phyloP scores from a whole-genome alignment of 2,888 invertebrate genomes.

The Eustalomyia histrio region DNA sequence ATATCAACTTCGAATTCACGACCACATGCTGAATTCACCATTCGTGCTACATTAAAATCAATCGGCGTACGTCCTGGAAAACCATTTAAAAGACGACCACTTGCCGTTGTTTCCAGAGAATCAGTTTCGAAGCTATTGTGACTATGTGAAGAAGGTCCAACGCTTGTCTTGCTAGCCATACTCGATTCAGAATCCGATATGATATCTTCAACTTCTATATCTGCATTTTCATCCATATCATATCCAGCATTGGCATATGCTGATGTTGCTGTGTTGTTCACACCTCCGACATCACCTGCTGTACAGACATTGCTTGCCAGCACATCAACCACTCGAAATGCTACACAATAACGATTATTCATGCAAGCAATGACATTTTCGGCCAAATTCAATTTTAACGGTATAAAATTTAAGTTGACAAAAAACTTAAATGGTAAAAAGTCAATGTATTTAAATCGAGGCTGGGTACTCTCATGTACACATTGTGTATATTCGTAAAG shows the following conservation, averaged over 20 bases:
- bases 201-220: constrained; percentile 69
- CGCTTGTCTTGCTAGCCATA: constrained; percentile 74
- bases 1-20: constrained; percentile 77
- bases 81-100: constrained; percentile 69
- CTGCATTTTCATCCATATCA: constrained; percentile 54
- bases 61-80: constrained; percentile 75
- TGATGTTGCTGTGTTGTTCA: background rate
- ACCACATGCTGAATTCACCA: constrained; percentile 77
- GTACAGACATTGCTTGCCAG: constrained; percentile 67
- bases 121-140: constrained; percentile 77
- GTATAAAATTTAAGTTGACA: constrained; percentile 83
- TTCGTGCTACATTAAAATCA: constrained; percentile 77
- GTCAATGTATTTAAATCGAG: constrained; percentile 83
- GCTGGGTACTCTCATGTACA: constrained; percentile 84
- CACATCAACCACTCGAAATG: constrained; percentile 82
- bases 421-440: constrained; percentile 85
- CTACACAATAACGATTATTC: constrained; percentile 82
- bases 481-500: constrained; percentile 83
- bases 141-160: constrained; percentile 73
- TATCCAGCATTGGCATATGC: constrained; percentile 66
- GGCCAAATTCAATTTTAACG: constrained; percentile 82
- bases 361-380: constrained; percentile 86
- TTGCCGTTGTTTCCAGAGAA: constrained; percentile 76
- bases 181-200: constrained; percentile 74
- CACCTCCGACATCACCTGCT: constrained; percentile 48